Percentiles rank a stretch among this genome's conserved stretches.
Conservation (phyloP, 2,113 vertebrate genomes). For the Calyptommatus sinebrachiatus region DNA sequence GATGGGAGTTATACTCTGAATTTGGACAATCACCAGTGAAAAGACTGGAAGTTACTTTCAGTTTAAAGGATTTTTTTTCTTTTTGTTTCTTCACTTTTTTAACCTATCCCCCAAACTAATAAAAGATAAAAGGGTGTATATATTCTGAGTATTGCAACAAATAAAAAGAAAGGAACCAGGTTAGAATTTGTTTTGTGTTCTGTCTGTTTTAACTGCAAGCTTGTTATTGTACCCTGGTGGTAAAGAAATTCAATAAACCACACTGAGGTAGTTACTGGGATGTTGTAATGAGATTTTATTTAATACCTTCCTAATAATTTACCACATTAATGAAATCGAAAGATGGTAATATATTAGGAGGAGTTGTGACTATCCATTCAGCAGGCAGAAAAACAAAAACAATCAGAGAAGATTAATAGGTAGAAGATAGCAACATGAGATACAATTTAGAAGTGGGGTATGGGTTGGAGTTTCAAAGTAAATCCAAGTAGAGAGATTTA, state of each 20-base stretch:
- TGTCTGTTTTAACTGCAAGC: constrained; percentile 11
- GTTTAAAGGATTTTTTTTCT: no score
- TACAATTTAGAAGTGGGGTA: constrained; percentile 17
- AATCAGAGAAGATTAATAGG: constrained; percentile 38
- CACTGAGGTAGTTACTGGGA: constrained; percentile 18
- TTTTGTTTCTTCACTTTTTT: no score
- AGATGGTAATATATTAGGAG: constrained; percentile 47
- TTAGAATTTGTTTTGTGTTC: constrained; percentile 10
- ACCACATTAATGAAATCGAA: constrained; percentile 40
- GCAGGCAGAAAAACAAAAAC: constrained; percentile 27
- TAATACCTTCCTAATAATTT: constrained; percentile 29
- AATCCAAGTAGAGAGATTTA: constrained; percentile 27
- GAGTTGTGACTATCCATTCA: constrained; percentile 36
- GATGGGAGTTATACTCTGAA: no score
- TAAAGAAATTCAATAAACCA: constrained; percentile 9
- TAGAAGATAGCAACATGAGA: constrained; percentile 40
- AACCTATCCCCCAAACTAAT: no score
- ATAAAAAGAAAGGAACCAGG: background rate
- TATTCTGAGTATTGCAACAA: background rate
- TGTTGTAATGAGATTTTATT: constrained; percentile 26
- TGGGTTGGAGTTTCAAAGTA: constrained; percentile 12
- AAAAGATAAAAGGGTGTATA: background rate
- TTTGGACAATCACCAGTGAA: no score
- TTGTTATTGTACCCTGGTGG: constrained; percentile 29
- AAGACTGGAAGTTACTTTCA: no score